phyloP scores from a whole-genome alignment of 2,797 vertebrate genomes.

The Sorex maritimensis region DNA sequence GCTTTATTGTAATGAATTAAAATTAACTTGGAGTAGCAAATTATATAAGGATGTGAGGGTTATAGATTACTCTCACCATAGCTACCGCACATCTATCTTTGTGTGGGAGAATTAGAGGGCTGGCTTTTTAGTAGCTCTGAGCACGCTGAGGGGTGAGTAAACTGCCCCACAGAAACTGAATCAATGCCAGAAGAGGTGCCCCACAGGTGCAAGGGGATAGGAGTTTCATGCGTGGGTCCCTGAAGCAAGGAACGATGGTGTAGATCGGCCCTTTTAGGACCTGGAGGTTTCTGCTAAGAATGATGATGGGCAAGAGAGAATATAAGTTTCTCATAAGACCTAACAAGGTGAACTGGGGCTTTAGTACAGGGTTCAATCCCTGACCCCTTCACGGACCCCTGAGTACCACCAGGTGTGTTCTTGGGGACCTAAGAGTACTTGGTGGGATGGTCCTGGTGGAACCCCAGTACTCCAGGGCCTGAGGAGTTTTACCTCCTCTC shows the following conservation, averaged over 20 bases:
- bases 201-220: not conserved
- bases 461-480: no score
- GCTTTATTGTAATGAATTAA: constrained; percentile 89
- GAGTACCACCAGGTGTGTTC: no score
- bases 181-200: not conserved
- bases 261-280: not conserved
- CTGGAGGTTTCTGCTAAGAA: not conserved
- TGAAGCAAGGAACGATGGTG: not conserved
- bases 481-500: no score
- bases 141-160: not conserved
- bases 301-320: not conserved
- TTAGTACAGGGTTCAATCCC: no score
- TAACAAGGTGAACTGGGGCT: not conserved
- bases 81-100: constrained; percentile 89
- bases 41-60: constrained; percentile 85
- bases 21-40: constrained; percentile 90
- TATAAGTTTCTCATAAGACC: not conserved
- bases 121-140: constrained; percentile 73
- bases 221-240: not conserved
- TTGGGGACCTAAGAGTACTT: no score
- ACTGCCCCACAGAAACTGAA: constrained; percentile 34
- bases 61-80: constrained; percentile 90
- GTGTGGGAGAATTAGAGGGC: constrained; percentile 80
- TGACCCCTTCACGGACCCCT: no score
- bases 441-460: no score